Conservation (phyloP, 2,797 vertebrate genomes). For the Muscicapa comitata region DNA sequence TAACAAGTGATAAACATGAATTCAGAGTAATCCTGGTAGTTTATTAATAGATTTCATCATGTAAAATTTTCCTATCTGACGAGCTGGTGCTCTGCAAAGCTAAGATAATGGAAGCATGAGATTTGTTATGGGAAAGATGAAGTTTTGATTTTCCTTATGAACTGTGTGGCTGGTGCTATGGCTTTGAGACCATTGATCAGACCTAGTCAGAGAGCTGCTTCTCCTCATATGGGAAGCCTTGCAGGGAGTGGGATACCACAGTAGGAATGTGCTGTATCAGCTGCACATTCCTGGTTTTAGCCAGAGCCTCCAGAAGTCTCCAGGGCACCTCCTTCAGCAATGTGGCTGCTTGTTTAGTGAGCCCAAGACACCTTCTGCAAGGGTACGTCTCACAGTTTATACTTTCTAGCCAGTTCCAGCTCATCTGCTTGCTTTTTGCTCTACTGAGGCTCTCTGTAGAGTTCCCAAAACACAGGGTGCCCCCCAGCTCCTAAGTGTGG, state of each 20-base stretch:
- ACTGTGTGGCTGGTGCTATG: not conserved
- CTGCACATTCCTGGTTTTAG: fast-evolving
- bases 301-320: not conserved
- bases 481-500: not conserved
- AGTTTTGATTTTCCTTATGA: not conserved
- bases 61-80: not conserved
- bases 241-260: not conserved
- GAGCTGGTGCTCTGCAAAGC: not conserved
- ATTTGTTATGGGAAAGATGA: not conserved
- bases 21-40: not conserved
- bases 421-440: not conserved
- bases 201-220: not conserved
- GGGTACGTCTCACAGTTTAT: not conserved
- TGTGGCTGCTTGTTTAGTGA: not conserved
- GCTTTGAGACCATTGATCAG: not conserved
- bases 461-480: not conserved
- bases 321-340: not conserved
- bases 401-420: not conserved
- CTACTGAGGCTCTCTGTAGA: not conserved
- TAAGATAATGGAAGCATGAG: not conserved
- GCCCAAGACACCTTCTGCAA: not conserved
- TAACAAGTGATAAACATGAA: not conserved
- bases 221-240: not conserved
- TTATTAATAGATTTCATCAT: not conserved
- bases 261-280: not conserved